Conservation (phyloP, 2,113 vertebrate genomes). For the Cryptotis parvus region DNA sequence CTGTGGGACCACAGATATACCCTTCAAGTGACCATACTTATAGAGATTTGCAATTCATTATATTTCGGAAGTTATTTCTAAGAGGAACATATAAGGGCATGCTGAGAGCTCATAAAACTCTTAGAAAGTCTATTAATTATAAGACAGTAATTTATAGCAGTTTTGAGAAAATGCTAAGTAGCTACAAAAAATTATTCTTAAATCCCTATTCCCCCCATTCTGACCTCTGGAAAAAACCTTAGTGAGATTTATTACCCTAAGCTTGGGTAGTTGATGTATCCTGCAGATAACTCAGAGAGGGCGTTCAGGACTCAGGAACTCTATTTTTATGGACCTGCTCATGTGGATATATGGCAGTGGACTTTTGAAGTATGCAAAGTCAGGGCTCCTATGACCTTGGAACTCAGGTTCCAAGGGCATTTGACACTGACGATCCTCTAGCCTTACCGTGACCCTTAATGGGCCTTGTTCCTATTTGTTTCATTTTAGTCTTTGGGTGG, state of each 20-base stretch:
- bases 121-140: slow-evolving; percentile 65
- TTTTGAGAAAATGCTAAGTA: slow-evolving; percentile 68
- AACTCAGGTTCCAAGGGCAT: fast-evolving
- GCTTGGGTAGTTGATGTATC: slow-evolving; percentile 46
- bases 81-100: slow-evolving; percentile 49
- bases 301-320: neutral
- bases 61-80: slow-evolving; percentile 60
- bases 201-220: slow-evolving; percentile 62
- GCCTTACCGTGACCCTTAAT: neutral
- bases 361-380: neutral
- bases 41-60: neutral
- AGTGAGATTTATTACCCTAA: slow-evolving; percentile 69
- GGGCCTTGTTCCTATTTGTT: neutral
- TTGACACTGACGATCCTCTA: neutral
- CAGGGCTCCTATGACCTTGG: neutral
- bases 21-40: slow-evolving; percentile 6
- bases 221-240: slow-evolving; percentile 59
- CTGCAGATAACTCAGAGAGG: slow-evolving; percentile 48
- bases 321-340: slow-evolving; percentile 2
- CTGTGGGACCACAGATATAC: slow-evolving; percentile 26
- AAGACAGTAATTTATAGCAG: slow-evolving; percentile 70
- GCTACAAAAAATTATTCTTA: slow-evolving; percentile 40
- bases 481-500: neutral
- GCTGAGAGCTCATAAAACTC: slow-evolving; percentile 58
- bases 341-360: neutral